Conservation (phyloP, 2,797 vertebrate genomes). For the Amniataba percoides region DNA sequence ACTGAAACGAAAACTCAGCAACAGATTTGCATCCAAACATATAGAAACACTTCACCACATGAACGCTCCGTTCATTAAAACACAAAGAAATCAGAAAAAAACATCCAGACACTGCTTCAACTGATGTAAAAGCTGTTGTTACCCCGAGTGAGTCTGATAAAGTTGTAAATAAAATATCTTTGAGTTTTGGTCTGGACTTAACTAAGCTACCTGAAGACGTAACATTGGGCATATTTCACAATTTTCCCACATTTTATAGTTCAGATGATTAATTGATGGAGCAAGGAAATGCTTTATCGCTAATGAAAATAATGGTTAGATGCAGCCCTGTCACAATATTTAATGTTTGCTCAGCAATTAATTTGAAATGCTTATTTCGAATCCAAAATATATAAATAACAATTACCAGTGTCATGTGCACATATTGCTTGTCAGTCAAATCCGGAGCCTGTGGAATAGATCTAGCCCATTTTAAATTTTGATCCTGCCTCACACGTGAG, state of each 20-base stretch:
- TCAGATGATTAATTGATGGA: not conserved
- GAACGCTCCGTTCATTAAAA: not conserved
- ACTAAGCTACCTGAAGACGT: not conserved
- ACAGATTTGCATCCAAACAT: not conserved
- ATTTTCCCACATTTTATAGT: slow-evolving; percentile 1
- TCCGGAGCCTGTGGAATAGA: slow-evolving; percentile 18
- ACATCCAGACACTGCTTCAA: not conserved
- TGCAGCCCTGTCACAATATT: not conserved
- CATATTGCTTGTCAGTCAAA: slow-evolving; percentile 26
- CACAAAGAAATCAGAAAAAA: not conserved
- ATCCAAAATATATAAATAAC: slow-evolving; percentile 5
- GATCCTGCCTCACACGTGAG: slow-evolving; percentile 47
- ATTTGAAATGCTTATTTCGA: not conserved
- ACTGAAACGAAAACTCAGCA: not conserved
- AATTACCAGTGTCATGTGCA: not conserved
- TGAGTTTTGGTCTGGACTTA: not conserved
- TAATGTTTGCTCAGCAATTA: not conserved
- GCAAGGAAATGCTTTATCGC: not conserved
- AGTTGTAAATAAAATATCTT: not conserved
- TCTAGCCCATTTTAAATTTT: slow-evolving; percentile 33
- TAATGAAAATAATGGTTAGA: not conserved
- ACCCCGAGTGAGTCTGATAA: not conserved
- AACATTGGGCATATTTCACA: not conserved
- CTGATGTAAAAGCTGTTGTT: not conserved
- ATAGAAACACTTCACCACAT: not conserved